phyloP scores from a whole-genome alignment of 2,888 invertebrate genomes.

The Lithophane socia region DNA sequence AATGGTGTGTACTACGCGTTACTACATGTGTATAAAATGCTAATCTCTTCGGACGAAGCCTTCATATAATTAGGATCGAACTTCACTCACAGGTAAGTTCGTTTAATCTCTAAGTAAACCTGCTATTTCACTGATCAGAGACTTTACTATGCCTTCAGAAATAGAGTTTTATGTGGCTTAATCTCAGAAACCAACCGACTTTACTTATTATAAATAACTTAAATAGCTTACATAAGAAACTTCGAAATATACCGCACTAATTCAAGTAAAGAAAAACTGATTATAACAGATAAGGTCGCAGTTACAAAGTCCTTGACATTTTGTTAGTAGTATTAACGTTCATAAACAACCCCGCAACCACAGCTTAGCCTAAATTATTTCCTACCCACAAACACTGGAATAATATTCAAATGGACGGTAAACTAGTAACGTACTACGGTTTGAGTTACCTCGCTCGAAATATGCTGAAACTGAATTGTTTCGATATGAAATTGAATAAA shows the following conservation, averaged over 20 bases:
- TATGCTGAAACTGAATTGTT: conserved; percentile 34
- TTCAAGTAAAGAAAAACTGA: conserved; percentile 40
- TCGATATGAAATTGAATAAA: conserved; percentile 30
- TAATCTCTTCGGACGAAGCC: too few species aligned
- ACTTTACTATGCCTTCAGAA: too few species aligned
- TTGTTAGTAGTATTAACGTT: conserved; percentile 31
- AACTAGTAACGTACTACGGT: conserved; percentile 34
- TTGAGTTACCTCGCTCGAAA: conserved; percentile 26
- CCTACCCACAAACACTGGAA: conserved; percentile 53
- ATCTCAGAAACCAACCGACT: background rate
- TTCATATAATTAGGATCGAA: too few species aligned
- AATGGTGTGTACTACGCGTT: too few species aligned
- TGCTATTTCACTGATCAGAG: too few species aligned
- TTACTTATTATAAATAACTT: background rate
- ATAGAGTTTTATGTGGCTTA: too few species aligned
- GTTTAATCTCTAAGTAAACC: too few species aligned
- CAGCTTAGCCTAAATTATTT: conserved; percentile 56
- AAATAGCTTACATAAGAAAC: background rate
- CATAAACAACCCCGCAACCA: conserved; percentile 48
- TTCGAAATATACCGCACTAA: background rate
- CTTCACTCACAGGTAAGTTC: too few species aligned
- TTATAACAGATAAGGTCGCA: conserved; percentile 49
- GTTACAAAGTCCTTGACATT: conserved; percentile 58
- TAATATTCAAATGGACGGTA: conserved; percentile 54
- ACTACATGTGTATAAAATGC: too few species aligned